Base-by-base conservation (phyloP, 1,140 invertebrate species). In the Hesperophylax magnus region DNA sequence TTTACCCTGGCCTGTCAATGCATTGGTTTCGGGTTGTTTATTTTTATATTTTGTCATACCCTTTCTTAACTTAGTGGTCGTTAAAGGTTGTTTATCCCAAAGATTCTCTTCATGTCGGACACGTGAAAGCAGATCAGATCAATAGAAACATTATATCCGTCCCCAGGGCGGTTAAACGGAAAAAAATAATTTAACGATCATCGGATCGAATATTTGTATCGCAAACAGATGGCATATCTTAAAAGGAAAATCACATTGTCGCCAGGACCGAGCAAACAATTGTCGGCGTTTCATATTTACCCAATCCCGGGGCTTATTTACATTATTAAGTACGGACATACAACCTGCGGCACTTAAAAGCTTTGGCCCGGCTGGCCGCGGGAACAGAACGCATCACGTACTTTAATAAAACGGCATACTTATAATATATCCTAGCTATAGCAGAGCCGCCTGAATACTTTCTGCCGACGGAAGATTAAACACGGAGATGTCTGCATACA, bases 161-260 rank as follows among this genome's bases (percentile, higher is more conserved):
- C 54, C 53, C 52, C 52, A 18, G 52, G 11, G 18, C 53, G 24
- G 24, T 22, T 11, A 6, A 3, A 11, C 9, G 27, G 2, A 14
- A 54, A 14, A 27, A 75, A 79, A 72, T 31, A 34, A 34, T 69
- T 52, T 69, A 52, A 58, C 56, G 14, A 47, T 74, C 34, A 79
- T 58, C 58, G 76, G 47, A 71, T 72, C 61, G 79, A 81, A 83
- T 83, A 83, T 83, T 83, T 83, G 74, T 83, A 83, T 81, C 82
- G 82, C 75, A 79, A 83, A 83, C 79, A 83, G 60, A 81, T 79
- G 82, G 77, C 80, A 81, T 83, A 79, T 81, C 82, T 81, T 83
- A 83, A 83, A 83, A 83, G 82, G 79, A 83, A 83, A 83, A 83
- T 83, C 82, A 81, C 79, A 83, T 83, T 83, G 82, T 83, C 82